Conservation (phyloP, 2,797 vertebrate genomes). For the Dermochelys coriacea region DNA sequence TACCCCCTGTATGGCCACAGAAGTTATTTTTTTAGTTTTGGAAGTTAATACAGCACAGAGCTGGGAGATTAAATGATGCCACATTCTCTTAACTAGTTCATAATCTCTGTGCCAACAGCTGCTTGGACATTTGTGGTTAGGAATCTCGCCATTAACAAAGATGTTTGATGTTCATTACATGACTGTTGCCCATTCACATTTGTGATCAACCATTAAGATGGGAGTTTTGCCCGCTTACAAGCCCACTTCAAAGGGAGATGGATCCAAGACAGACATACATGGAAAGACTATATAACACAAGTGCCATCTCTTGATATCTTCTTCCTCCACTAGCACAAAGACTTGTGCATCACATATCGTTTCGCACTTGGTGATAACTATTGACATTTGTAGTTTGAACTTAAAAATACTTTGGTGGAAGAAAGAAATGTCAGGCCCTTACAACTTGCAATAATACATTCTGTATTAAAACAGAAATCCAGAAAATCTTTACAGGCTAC, state of each 20-base stretch:
- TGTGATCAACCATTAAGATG: not conserved
- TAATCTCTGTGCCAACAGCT: conserved; percentile 44
- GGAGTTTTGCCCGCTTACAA: not conserved
- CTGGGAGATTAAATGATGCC: conserved; percentile 16
- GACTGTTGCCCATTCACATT: not conserved
- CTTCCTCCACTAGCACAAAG: not conserved
- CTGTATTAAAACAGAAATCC: not conserved
- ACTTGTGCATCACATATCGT: not conserved
- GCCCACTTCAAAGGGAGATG: not conserved
- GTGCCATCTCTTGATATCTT: not conserved
- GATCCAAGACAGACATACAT: not conserved
- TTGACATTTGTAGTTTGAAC: not conserved
- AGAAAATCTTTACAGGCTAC: not conserved
- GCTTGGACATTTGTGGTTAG: not conserved
- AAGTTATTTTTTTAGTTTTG: conserved; percentile 58
- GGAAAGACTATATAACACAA: not conserved
- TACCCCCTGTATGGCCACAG: conserved; percentile 25
- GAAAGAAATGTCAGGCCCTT: not conserved
- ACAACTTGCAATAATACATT: not conserved
- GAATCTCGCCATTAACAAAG: not conserved
- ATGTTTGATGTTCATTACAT: not conserved
- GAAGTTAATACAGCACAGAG: conserved; percentile 54
- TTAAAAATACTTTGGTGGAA: not conserved
- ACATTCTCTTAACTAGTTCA: conserved; percentile 11
- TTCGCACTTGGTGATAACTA: not conserved